Evolutionary conservation across 2,888 invertebrate genomes (phyloP).

Genomic region (Psococerastis gibbosa): DNA sequence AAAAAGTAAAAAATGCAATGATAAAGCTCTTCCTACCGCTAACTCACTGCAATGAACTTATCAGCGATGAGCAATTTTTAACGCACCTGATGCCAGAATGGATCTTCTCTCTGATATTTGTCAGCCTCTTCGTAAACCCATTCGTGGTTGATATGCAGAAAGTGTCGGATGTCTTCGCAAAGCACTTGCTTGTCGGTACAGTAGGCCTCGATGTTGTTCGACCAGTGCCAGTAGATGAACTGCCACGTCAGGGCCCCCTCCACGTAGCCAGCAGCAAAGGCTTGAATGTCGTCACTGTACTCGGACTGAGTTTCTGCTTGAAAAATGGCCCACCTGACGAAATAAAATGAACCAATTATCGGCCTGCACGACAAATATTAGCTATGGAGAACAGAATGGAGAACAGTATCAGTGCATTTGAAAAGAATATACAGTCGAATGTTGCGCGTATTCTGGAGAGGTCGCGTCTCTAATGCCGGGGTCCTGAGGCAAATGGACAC

Average conservation of each 20-base stretch:
- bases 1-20: no score
- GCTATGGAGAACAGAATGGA: no score
- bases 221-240: constrained; percentile 58
- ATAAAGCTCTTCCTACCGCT: constrained; percentile 1
- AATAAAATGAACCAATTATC: no score
- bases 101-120: constrained; percentile 30
- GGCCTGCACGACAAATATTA: no score
- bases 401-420: no score
- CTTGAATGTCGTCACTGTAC: constrained; percentile 61
- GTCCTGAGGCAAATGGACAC: no score
- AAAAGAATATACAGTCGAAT: no score
- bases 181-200: constrained; percentile 34
- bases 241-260: constrained; percentile 70
- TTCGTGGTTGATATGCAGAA: constrained; percentile 41
- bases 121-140: constrained; percentile 39
- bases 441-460: no score
- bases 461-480: no score
- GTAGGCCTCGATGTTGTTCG: constrained; percentile 40
- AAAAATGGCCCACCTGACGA: constrained; percentile 55
- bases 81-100: constrained; percentile 71
- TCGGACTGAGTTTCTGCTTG: constrained; percentile 57
- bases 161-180: constrained; percentile 44
- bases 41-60: constrained; percentile 8
- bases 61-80: constrained; percentile 11
- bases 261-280: constrained; percentile 66